phyloP scores from a whole-genome alignment of 2,113 vertebrate genomes.

The Hyperoodon ampullatus region DNA sequence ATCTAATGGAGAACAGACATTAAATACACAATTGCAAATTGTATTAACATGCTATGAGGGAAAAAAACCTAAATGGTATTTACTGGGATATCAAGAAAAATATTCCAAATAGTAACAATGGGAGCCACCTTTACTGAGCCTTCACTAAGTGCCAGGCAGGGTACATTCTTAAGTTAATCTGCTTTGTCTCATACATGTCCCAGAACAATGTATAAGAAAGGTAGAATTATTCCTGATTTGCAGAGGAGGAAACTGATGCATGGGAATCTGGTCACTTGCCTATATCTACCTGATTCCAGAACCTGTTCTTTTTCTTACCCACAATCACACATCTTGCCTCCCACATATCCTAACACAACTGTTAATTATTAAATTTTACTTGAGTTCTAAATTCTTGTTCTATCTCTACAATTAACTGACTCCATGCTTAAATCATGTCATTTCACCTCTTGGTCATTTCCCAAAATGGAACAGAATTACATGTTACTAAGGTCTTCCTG shows the following conservation, averaged over 20 bases:
- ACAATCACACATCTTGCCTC: background rate
- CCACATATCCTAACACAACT: background rate
- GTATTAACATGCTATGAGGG: background rate
- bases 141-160: background rate
- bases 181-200: background rate
- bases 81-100: slow-evolving; percentile 37
- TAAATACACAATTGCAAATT: background rate
- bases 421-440: background rate
- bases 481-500: background rate
- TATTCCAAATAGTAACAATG: background rate
- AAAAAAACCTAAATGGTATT: background rate
- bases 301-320: background rate
- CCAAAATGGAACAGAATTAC: background rate
- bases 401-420: background rate
- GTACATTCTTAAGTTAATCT: background rate
- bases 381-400: slow-evolving; percentile 27
- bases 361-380: background rate
- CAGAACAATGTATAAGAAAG: background rate
- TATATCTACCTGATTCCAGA: background rate
- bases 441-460: slow-evolving; percentile 4
- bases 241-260: background rate
- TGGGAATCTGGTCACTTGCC: background rate
- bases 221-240: background rate
- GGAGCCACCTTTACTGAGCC: background rate
- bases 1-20: slow-evolving; percentile 9